Percentiles rank a stretch among this genome's conserved stretches.
Evolutionary conservation across 1,140 invertebrate species (phyloP).

Genomic region (Colletes gigas): DNA sequence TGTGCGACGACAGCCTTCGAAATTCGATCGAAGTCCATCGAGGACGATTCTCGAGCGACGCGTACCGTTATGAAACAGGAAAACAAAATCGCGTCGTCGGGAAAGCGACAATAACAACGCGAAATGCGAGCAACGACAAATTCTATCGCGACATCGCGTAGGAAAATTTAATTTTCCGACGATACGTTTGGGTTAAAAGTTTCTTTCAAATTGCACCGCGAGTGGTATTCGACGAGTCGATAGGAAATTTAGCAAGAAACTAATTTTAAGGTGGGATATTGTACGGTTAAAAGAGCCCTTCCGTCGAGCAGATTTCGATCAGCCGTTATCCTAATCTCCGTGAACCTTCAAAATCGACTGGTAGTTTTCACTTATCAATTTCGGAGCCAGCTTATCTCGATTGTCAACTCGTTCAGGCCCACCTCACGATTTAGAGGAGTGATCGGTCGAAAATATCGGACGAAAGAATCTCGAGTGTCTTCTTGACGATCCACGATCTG

Average conservation of each 20-base stretch:
- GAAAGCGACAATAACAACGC: too few species aligned
- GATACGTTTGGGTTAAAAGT: too few species aligned
- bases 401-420: conserved; percentile 3
- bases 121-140: too few species aligned
- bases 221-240: too few species aligned
- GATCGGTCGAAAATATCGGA: conserved; percentile 15
- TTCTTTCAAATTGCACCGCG: too few species aligned
- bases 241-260: too few species aligned
- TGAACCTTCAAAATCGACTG: background rate
- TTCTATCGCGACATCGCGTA: too few species aligned
- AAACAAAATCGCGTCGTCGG: too few species aligned
- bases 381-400: conserved; percentile 15
- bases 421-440: conserved; percentile 16
- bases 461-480: background rate
- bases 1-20: background rate
- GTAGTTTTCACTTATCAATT: conserved; percentile 12
- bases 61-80: too few species aligned
- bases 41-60: background rate
- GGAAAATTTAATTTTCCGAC: too few species aligned
- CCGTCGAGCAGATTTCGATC: background rate
- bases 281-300: too few species aligned
- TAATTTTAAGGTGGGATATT: too few species aligned
- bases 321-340: background rate
- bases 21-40: background rate
- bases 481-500: background rate